Conservation (phyloP, 2,113 vertebrate species). For the Triplophysa siluroides region DNA sequence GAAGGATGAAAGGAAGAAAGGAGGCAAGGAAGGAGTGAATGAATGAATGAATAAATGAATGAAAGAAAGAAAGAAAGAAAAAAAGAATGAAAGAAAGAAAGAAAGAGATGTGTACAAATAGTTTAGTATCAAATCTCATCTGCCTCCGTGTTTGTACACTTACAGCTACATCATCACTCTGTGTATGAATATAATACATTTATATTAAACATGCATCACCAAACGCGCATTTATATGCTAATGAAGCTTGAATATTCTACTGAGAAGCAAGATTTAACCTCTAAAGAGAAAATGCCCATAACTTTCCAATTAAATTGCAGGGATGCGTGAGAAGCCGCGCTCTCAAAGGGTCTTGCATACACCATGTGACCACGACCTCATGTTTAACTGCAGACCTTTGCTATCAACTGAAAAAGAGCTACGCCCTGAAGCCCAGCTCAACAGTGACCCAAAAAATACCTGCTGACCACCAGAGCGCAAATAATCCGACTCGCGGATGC, state of each 20-base stretch:
- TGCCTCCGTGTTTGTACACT: slow-evolving; percentile 67
- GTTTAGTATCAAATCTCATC: slow-evolving; percentile 43
- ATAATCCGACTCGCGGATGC: background rate
- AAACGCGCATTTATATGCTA: slow-evolving; percentile 77
- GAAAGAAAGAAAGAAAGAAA: background rate
- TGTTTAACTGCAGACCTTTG: background rate
- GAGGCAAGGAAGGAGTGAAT: too few relatives aligned
- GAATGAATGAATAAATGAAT: too few relatives aligned
- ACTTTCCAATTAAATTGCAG: slow-evolving; percentile 60
- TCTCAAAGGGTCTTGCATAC: slow-evolving; percentile 59
- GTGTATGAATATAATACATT: slow-evolving; percentile 72
- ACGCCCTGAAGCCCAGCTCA: background rate
- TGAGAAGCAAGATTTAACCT: slow-evolving; percentile 71
- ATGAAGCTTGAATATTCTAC: slow-evolving; percentile 65
- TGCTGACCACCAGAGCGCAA: slow-evolving; percentile 4
- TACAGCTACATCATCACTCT: slow-evolving; percentile 73
- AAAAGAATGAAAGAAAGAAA: slow-evolving; percentile 12
- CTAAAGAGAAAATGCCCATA: slow-evolving; percentile 62
- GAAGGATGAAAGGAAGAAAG: background rate
- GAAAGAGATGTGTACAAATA: slow-evolving; percentile 30
- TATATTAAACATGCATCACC: slow-evolving; percentile 75
- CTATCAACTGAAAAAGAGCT: slow-evolving; percentile 25
- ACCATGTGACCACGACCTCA: background rate
- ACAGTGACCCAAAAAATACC: background rate
- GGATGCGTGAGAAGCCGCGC: slow-evolving; percentile 49